Evolutionary conservation across 2,113 vertebrate genomes (phyloP).

Genomic region (Odobenus rosmarus): DNA sequence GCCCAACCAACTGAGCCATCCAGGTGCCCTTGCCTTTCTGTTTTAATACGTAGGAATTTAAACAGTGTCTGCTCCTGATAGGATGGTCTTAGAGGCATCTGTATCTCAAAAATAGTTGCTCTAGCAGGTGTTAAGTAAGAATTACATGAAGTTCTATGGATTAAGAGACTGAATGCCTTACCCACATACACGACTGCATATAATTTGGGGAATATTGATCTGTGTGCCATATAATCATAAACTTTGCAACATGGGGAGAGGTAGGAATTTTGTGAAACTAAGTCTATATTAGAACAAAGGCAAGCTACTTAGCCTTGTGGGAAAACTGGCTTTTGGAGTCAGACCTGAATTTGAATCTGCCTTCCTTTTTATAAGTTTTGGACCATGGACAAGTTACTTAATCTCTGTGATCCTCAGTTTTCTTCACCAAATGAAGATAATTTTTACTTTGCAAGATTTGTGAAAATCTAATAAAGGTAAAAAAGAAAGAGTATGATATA

Average conservation of each 20-base stretch:
- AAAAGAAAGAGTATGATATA: not conserved
- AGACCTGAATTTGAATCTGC: not conserved
- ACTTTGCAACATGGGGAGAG: not conserved
- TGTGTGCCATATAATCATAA: not conserved
- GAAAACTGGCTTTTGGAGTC: not conserved
- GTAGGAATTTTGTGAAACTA: constrained; percentile 19
- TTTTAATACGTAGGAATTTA: not conserved
- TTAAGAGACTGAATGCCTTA: not conserved
- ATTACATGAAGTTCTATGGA: not conserved
- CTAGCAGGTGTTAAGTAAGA: not conserved
- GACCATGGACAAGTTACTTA: not conserved
- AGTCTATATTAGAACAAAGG: constrained; percentile 27
- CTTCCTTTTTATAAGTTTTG: not conserved
- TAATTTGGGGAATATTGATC: not conserved
- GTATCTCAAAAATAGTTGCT: not conserved
- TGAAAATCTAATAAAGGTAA: not conserved
- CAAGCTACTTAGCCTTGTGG: not conserved
- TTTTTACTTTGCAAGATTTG: not conserved
- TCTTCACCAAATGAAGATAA: not conserved
- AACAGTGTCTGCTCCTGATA: not conserved
- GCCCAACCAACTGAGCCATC: not conserved
- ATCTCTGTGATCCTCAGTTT: not conserved
- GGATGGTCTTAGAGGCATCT: not conserved
- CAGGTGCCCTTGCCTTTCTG: not conserved
- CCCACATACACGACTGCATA: not conserved